A percentile compares a stretch with the other conserved stretches of the same genome.
These are phyloP conservation scores for Drosophila arawakana DNA, from an alignment of 1,140 invertebrate genomes.

Conservation along the genomic window DNA sequence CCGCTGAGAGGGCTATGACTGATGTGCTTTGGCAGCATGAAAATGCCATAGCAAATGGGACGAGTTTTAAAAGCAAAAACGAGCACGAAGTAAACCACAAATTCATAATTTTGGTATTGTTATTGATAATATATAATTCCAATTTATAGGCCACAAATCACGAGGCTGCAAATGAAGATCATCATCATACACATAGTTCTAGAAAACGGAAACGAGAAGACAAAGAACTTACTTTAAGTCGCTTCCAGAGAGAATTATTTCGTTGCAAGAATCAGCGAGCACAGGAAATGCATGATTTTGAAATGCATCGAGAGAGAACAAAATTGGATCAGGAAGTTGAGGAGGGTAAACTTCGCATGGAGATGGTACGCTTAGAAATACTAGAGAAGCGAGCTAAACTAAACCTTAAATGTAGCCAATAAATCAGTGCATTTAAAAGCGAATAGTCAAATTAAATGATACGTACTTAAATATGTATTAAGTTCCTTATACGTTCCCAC, in stretches of 20 bases:
- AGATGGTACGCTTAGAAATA: constrained; percentile 27
- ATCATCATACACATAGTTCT: too few relatives aligned
- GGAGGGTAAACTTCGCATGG: constrained; percentile 28
- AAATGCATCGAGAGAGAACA: constrained; percentile 28
- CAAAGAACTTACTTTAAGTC: constrained; percentile 21
- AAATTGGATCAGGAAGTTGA: constrained; percentile 25
- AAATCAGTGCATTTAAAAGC: not conserved
- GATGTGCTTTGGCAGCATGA: not conserved
- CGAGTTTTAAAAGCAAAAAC: not conserved
- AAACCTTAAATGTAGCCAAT: constrained; percentile 6
- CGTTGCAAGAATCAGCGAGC: constrained; percentile 28
- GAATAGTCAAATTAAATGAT: too few relatives aligned
- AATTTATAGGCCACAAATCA: too few relatives aligned
- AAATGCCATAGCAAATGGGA: not conserved
- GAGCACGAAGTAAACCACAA: constrained; percentile 15
- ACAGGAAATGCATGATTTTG: constrained; percentile 30
- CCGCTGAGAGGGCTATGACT: not conserved
- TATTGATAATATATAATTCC: too few relatives aligned
- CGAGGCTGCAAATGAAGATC: too few relatives aligned
- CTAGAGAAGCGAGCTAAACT: constrained; percentile 18
- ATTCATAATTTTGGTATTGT: too few relatives aligned
- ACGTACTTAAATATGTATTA: too few relatives aligned
- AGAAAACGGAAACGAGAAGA: not conserved
- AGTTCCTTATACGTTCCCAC: too few relatives aligned
- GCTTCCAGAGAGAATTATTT: constrained; percentile 25